A percentile compares a stretch with the other conserved stretches of the same genome.
These are phyloP conservation scores for Urocynchramus pylzowi DNA, from an alignment of 2,113 vertebrate species.

Conservation along the genomic window DNA sequence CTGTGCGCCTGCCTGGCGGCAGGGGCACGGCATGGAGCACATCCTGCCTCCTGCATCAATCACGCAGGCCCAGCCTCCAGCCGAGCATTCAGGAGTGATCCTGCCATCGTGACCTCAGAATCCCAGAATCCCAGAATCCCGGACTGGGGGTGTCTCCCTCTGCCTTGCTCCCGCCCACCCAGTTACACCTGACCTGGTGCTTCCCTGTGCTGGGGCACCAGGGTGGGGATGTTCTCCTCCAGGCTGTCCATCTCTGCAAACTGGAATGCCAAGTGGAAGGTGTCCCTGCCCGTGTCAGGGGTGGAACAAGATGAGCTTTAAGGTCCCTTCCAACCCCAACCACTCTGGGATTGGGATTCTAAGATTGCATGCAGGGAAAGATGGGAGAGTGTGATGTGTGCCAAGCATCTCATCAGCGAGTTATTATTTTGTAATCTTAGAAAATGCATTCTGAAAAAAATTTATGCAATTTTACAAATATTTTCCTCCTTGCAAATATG, in stretches of 20 bases:
- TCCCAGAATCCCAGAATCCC: neutral
- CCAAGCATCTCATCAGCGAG: fast-evolving
- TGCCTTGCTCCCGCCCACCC: fast-evolving
- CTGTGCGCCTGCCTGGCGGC: neutral
- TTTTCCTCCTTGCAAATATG: neutral
- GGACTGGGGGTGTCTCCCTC: neutral
- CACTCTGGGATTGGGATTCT: neutral
- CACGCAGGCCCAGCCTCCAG: neutral
- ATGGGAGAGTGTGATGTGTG: neutral
- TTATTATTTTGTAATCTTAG: neutral
- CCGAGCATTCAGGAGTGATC: fast-evolving
- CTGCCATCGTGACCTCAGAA: fast-evolving
- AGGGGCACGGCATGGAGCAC: fast-evolving
- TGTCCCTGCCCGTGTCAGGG: neutral
- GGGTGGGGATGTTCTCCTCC: neutral
- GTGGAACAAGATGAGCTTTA: fast-evolving
- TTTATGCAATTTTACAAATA: neutral
- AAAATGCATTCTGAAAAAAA: neutral
- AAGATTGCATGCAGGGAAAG: neutral
- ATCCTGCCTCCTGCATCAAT: neutral
- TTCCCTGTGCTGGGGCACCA: fast-evolving
- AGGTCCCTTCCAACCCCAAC: neutral
- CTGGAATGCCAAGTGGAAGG: neutral
- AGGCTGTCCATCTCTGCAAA: neutral
- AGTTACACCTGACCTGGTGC: fast-evolving